phyloP scores from a whole-genome alignment of 2,797 vertebrate species.

The Trachurus trachurus region DNA sequence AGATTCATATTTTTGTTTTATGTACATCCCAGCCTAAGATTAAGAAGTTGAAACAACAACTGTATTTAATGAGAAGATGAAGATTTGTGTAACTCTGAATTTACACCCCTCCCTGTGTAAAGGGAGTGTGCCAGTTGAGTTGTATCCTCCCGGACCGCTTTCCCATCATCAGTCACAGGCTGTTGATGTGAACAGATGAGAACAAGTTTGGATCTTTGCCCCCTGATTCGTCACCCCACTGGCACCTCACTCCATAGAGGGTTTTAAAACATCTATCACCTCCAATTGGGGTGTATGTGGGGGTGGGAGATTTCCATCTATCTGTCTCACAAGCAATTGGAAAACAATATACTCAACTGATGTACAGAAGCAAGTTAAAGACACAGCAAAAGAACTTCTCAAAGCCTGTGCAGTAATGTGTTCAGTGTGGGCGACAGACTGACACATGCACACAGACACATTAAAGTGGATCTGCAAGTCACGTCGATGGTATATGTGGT shows the following conservation, averaged over 20 bases:
- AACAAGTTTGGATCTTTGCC: constrained; percentile 1
- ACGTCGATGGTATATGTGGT: no score
- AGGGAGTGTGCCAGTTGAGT: not conserved
- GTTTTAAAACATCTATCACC: not conserved
- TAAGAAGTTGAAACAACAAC: no score
- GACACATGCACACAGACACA: not conserved
- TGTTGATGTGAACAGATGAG: not conserved
- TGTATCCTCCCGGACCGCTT: not conserved
- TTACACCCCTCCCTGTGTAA: not conserved
- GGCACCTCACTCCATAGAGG: not conserved
- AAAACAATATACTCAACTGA: not conserved
- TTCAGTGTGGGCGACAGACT: not conserved
- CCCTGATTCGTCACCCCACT: not conserved
- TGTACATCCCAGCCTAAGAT: no score
- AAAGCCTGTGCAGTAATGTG: not conserved
- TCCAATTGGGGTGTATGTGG: not conserved
- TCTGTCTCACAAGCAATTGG: no score
- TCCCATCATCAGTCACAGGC: not conserved
- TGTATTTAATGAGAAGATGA: not conserved
- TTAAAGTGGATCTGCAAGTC: not conserved
- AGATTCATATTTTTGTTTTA: no score
- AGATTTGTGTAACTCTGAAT: not conserved
- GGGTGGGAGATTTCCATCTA: not conserved
- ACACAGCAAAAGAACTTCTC: not conserved
- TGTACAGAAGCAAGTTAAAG: not conserved